A percentile compares a stretch with the other conserved stretches of the same genome.
These are phyloP conservation scores for Acanthopagrus latus DNA, from an alignment of 2,797 vertebrate species.

Conservation along the genomic window DNA sequence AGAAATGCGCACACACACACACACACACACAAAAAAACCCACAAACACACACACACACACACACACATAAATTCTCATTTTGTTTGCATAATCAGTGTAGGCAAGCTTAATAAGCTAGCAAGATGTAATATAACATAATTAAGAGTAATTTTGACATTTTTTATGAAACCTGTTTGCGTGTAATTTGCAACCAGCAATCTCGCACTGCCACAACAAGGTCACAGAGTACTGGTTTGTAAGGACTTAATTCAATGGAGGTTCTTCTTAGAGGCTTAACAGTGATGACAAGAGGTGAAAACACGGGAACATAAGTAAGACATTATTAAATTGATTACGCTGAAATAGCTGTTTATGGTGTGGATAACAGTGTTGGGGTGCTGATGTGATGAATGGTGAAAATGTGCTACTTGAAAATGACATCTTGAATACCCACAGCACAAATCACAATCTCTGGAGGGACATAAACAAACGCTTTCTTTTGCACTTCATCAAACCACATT, in stretches of 20 bases:
- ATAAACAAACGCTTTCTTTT: too few relatives aligned
- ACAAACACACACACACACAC: background rate
- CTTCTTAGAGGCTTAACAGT: background rate
- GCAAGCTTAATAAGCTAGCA: constrained; percentile 55
- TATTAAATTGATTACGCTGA: background rate
- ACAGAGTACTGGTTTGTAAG: constrained; percentile 33
- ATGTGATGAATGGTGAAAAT: too few relatives aligned
- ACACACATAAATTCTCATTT: constrained; percentile 79
- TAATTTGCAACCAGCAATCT: constrained; percentile 86
- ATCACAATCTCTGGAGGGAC: too few relatives aligned
- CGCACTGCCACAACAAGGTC: constrained; percentile 86
- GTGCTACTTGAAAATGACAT: too few relatives aligned
- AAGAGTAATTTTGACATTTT: constrained; percentile 89
- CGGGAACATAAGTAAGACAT: background rate
- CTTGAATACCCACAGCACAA: too few relatives aligned
- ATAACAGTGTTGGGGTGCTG: too few relatives aligned
- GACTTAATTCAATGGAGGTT: constrained; percentile 1
- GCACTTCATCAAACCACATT: too few relatives aligned
- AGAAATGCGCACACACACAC: background rate
- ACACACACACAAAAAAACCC: background rate
- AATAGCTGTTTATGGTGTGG: background rate
- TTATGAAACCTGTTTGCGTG: constrained; percentile 84
- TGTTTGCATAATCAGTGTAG: constrained; percentile 83
- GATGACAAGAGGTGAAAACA: background rate
- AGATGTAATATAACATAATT: constrained; percentile 83